A percentile compares a stretch with the other conserved stretches of the same genome.
phyloP scores from a whole-genome alignment of 2,797 vertebrate genomes.

The Allochrocebus solatus region DNA sequence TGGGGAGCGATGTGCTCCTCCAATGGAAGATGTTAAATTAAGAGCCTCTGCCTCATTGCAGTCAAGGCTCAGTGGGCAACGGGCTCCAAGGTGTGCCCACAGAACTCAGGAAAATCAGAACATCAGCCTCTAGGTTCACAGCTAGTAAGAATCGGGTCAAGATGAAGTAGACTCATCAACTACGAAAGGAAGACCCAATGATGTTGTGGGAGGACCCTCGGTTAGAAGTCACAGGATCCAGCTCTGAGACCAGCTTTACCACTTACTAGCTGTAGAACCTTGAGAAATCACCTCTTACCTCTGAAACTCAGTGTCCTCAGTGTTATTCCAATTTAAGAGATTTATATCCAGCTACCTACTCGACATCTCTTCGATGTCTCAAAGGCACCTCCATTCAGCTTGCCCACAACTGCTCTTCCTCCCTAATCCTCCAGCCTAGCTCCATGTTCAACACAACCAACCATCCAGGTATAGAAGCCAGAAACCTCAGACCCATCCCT shows the following conservation, averaged over 20 bases:
- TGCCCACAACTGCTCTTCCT: too few relatives aligned
- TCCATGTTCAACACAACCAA: background rate
- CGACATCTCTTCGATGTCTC: background rate
- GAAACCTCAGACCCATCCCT: background rate
- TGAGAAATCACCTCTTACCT: background rate
- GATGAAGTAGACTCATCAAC: background rate
- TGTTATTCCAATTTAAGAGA: background rate
- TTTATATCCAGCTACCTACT: background rate
- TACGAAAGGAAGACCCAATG: background rate
- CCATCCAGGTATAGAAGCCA: background rate
- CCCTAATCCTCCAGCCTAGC: background rate
- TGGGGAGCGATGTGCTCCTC: background rate
- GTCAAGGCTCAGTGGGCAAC: background rate
- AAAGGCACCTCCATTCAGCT: background rate
- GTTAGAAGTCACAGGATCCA: background rate
- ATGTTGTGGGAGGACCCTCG: background rate
- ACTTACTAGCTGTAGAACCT: background rate
- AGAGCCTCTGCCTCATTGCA: background rate
- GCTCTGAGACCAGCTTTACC: background rate
- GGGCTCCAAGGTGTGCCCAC: background rate
- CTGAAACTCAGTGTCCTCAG: background rate
- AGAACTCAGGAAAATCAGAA: background rate
- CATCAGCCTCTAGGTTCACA: background rate
- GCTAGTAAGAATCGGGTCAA: background rate
- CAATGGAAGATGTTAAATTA: background rate